phyloP scores from a whole-genome alignment of 1,140 invertebrate genomes.

The Drosophila carrolli region DNA sequence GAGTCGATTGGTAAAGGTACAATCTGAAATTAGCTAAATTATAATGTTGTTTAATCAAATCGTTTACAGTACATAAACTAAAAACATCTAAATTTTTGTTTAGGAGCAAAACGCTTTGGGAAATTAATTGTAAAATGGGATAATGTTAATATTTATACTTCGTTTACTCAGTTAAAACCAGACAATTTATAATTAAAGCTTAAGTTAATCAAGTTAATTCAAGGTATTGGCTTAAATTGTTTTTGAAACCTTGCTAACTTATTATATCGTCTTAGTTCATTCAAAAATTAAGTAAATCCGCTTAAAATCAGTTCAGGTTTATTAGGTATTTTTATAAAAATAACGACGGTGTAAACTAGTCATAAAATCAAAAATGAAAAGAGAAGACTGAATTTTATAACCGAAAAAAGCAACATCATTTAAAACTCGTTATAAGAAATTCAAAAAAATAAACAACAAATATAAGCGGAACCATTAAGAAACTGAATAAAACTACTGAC shows the following conservation, averaged over 20 bases:
- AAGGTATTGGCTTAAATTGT: background rate
- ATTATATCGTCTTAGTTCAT: background rate
- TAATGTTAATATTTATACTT: too few species aligned
- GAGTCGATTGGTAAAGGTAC: too few species aligned
- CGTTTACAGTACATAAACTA: too few species aligned
- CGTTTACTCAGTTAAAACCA: too few species aligned
- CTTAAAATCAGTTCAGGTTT: background rate
- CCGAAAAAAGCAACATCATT: background rate
- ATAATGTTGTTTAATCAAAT: too few species aligned
- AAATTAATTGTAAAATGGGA: too few species aligned
- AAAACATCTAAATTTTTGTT: too few species aligned
- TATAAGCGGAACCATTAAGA: background rate
- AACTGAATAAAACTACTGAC: background rate
- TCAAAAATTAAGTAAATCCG: background rate
- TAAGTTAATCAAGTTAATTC: background rate
- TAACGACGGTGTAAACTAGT: background rate
- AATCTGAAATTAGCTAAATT: too few species aligned
- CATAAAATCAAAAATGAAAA: constrained; percentile 9
- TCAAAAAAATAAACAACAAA: background rate
- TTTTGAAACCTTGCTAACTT: background rate
- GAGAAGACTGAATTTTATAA: constrained; percentile 3
- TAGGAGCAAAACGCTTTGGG: too few species aligned
- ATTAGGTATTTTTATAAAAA: background rate
- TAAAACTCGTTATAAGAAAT: background rate
- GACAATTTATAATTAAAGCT: too few species aligned